phyloP scores from a whole-genome alignment of 2,797 vertebrate genomes.

The Trematomus bernacchii region DNA sequence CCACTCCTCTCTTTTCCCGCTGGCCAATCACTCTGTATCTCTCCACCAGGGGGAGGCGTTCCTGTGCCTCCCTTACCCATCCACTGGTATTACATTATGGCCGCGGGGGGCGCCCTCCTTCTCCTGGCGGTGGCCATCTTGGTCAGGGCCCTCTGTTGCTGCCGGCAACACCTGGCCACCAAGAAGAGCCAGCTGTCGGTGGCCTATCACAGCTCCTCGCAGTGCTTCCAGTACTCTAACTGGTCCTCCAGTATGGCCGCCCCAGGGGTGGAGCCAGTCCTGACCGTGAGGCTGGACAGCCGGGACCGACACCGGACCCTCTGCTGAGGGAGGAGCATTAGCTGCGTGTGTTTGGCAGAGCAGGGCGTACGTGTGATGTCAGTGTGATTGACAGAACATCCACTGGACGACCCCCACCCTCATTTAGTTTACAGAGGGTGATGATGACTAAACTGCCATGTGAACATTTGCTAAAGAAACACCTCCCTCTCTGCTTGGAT shows the following conservation, averaged over 20 bases:
- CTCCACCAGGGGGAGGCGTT: slow-evolving; percentile 98
- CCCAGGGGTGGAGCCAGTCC: slow-evolving; percentile 93
- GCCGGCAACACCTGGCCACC: slow-evolving; percentile 97
- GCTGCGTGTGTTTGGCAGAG: slow-evolving; percentile 49
- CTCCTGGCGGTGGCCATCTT: slow-evolving; percentile 96
- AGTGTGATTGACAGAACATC: slow-evolving; percentile 42
- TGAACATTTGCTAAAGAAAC: slow-evolving; percentile 56
- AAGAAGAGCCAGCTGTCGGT: slow-evolving; percentile 98
- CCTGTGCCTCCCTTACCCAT: slow-evolving; percentile 97
- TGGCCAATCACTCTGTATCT: slow-evolving; percentile 91
- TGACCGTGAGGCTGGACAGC: slow-evolving; percentile 98
- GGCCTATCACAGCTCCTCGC: slow-evolving; percentile 96
- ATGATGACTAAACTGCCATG: slow-evolving; percentile 52
- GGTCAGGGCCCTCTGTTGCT: slow-evolving; percentile 97
- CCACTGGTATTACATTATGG: slow-evolving; percentile 99
- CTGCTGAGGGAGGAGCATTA: slow-evolving; percentile 86
- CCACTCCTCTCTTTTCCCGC: slow-evolving; percentile 74
- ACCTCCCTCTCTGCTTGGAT: slow-evolving; percentile 42
- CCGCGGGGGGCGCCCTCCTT: slow-evolving; percentile 95
- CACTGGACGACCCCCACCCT: slow-evolving; percentile 42
- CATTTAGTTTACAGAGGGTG: slow-evolving; percentile 61
- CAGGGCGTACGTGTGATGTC: slow-evolving; percentile 51
- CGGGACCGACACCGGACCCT: slow-evolving; percentile 90
- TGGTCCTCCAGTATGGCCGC: slow-evolving; percentile 92
- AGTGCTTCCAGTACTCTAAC: slow-evolving; percentile 92